Evolutionary conservation across 1,140 invertebrate genomes (phyloP), one percentile per base, ranked within the genome.

Genomic region (Prorops nasuta): DNA sequence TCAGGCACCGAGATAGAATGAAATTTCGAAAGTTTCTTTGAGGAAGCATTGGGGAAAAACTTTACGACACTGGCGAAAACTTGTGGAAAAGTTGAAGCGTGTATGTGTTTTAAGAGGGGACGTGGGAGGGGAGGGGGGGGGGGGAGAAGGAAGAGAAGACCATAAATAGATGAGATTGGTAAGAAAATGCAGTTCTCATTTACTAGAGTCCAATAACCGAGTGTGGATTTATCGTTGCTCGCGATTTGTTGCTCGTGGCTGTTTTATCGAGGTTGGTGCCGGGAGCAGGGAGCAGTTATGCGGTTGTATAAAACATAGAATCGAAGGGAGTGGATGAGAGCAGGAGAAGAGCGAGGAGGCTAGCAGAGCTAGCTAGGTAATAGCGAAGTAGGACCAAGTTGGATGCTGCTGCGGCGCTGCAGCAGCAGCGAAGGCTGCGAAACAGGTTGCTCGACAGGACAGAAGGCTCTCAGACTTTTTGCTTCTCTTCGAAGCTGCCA

Each of bases 401-500:
- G 58, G n/a, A n/a, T n/a, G n/a, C n/a, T n/a, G n/a, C n/a, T n/a
- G n/a, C n/a, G n/a, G n/a, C n/a, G n/a, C n/a, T n/a, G n/a, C n/a
- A n/a, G n/a, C n/a, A n/a, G 51, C 42, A 47, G 14, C 45, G 32
- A 50, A 59, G 56, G 44, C 50, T 46, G 56, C 56, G 55, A 47
- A 59, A 59, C 56, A 59, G 56, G 56, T 59, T 59, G 56, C 53
- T 59, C 56, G 49, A 44, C 18, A 28, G 24, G 24, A 10, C 10
- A 10, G 10, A 28, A 10, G 24, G 24, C 24, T 10, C 24, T 10
- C 4, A 10, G 10, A 28, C 24, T 28, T 28, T 28, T 28, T 28
- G 24, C 24, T 28, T 10, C 24, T 28, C 4, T 28, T 6, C 24
- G 24, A 28, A 6, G 10, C 10, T 6, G 24, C 4, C 4, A 28